Conservation (phyloP, 2,888 invertebrate species). For the Synanthedon vespiformis region DNA sequence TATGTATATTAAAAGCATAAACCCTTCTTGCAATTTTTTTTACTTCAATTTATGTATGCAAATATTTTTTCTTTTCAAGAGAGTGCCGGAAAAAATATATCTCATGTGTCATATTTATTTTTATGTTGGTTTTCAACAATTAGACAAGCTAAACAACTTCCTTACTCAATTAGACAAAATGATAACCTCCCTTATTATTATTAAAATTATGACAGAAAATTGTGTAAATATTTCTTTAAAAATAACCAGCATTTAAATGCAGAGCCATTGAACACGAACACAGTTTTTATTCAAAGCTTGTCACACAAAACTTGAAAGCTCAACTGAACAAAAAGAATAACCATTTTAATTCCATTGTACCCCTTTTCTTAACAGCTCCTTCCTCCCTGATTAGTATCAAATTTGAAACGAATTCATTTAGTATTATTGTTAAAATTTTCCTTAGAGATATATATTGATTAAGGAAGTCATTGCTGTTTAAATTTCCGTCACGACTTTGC, state of each 20-base stretch:
- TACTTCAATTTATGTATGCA: too few relatives aligned
- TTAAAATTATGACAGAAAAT: too few relatives aligned
- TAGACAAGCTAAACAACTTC: too few relatives aligned
- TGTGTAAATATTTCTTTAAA: too few relatives aligned
- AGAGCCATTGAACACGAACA: background rate
- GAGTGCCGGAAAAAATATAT: too few relatives aligned
- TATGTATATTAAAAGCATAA: too few relatives aligned
- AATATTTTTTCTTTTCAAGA: too few relatives aligned
- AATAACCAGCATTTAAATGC: background rate
- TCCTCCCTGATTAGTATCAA: background rate
- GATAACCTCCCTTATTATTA: too few relatives aligned
- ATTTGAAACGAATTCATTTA: background rate
- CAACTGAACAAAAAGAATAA: background rate
- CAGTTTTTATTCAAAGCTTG: constrained; percentile 14
- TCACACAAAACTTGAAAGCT: constrained; percentile 12
- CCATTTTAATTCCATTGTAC: background rate
- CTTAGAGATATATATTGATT: background rate
- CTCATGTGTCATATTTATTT: too few relatives aligned
- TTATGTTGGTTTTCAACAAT: too few relatives aligned
- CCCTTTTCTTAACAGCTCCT: background rate
- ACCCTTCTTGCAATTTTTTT: too few relatives aligned
- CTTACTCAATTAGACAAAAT: too few relatives aligned
- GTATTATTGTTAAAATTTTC: background rate
- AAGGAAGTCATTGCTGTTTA: background rate
- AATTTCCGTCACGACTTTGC: constrained; percentile 9